Evolutionary conservation across 2,113 vertebrate genomes (phyloP).

Genomic region (Poicephalus gulielmi): DNA sequence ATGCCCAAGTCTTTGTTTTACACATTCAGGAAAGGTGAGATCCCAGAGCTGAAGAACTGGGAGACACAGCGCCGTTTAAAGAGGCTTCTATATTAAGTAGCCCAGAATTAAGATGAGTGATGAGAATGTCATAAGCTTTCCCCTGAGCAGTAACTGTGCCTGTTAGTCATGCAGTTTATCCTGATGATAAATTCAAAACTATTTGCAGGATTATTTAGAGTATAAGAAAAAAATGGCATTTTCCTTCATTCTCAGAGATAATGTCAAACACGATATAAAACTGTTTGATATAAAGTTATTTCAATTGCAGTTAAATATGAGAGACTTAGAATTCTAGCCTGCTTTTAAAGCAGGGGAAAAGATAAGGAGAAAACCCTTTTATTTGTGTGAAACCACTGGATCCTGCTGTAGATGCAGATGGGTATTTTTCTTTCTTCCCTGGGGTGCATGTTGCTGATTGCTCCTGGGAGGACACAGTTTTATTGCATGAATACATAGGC

Average conservation of each 20-base stretch:
- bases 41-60: background rate
- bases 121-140: constrained; percentile 17
- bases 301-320: background rate
- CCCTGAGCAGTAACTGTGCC: background rate
- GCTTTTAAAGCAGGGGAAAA: background rate
- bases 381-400: background rate
- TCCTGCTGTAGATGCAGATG: background rate
- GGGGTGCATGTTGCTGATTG: background rate
- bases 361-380: background rate
- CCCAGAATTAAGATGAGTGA: background rate
- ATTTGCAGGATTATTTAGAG: constrained; percentile 12
- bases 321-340: background rate
- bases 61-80: background rate
- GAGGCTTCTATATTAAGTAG: background rate
- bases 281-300: background rate
- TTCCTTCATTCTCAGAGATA: background rate
- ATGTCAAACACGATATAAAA: background rate
- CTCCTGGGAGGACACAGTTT: background rate
- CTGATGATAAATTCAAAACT: constrained; percentile 19
- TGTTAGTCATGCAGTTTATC: constrained; percentile 36
- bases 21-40: background rate
- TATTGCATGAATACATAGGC: background rate
- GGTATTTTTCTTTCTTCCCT: background rate
- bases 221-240: background rate
- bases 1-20: background rate